Conservation (phyloP, 2,113 vertebrate species). For the Danionella cerebrum region DNA sequence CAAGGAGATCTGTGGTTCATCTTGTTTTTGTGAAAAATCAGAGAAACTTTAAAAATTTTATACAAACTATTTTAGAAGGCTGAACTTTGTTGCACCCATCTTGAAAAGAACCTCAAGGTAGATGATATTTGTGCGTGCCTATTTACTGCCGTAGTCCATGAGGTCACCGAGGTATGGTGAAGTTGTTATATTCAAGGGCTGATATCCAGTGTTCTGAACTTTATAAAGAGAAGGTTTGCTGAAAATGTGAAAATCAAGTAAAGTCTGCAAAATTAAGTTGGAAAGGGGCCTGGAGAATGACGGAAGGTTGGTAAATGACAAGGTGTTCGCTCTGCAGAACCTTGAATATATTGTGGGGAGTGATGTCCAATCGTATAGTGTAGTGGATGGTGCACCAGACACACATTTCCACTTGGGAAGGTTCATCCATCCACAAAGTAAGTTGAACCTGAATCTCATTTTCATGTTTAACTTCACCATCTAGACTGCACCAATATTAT, state of each 20-base stretch:
- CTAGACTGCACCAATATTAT: too few species aligned
- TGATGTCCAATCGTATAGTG: too few species aligned
- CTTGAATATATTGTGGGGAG: too few species aligned
- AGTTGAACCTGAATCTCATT: too few species aligned
- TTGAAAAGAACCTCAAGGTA: neutral
- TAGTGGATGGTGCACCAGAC: too few species aligned
- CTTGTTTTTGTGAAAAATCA: neutral
- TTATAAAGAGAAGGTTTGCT: neutral
- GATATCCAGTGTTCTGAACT: neutral
- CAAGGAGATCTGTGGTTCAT: neutral
- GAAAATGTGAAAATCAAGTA: neutral
- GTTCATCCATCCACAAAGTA: too few species aligned
- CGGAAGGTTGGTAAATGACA: too few species aligned
- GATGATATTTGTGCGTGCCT: conserved; percentile 10
- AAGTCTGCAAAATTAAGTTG: too few species aligned
- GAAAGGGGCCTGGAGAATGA: too few species aligned
- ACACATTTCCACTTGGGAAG: too few species aligned
- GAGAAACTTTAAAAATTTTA: neutral
- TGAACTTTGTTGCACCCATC: neutral
- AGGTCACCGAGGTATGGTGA: neutral
- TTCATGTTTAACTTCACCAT: too few species aligned
- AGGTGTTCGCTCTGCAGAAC: too few species aligned
- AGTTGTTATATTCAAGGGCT: conserved; percentile 17
- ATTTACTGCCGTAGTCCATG: conserved; percentile 9
- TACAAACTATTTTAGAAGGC: neutral